Percentiles rank a stretch among this genome's conserved stretches.
Evolutionary conservation across 30 jellyfish, hydroid and myxozoan genomes (phyloP).

Genomic region (Sanderia malayensis): DNA sequence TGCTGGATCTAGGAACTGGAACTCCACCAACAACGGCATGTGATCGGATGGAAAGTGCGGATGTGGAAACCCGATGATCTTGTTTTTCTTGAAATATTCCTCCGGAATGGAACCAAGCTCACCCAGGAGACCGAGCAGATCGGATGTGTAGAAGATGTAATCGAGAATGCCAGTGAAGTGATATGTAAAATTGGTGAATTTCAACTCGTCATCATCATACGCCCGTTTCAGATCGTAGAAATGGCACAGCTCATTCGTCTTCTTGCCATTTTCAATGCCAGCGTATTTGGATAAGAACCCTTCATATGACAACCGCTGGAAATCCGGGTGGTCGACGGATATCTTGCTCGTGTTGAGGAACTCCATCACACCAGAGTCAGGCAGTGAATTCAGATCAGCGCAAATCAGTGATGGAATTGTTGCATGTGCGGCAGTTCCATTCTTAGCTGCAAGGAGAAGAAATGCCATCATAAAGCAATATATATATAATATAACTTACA

Average conservation of each 20-base stretch:
- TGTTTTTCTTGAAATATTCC: constrained; percentile 74
- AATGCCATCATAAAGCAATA: too few species aligned
- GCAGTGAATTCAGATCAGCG: constrained; percentile 92
- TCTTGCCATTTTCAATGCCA: constrained; percentile 67
- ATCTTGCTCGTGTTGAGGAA: constrained; percentile 70
- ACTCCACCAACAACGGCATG: constrained; percentile 82
- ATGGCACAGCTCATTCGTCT: constrained; percentile 68
- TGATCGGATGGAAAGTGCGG: constrained; percentile 98
- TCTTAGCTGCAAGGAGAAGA: constrained; percentile 41
- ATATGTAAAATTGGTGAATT: constrained; percentile 85
- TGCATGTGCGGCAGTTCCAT: constrained; percentile 43
- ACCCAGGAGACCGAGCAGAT: constrained; percentile 70
- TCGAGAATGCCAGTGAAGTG: constrained; percentile 90
- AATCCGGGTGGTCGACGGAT: constrained; percentile 84
- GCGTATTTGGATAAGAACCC: constrained; percentile 84
- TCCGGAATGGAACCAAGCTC: constrained; percentile 83
- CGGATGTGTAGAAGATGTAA: constrained; percentile 85
- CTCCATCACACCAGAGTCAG: constrained; percentile 94
- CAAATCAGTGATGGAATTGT: constrained; percentile 77
- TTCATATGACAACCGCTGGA: constrained; percentile 73
- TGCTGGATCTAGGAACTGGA: constrained; percentile 48
- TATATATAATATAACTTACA: too few species aligned
- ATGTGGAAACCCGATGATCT: constrained; percentile 93
- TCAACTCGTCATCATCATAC: constrained; percentile 73
- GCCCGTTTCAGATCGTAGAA: constrained; percentile 72